Evolutionary conservation across 2,888 invertebrate genomes (phyloP).

Genomic region (Synanthedon myopaeformis): DNA sequence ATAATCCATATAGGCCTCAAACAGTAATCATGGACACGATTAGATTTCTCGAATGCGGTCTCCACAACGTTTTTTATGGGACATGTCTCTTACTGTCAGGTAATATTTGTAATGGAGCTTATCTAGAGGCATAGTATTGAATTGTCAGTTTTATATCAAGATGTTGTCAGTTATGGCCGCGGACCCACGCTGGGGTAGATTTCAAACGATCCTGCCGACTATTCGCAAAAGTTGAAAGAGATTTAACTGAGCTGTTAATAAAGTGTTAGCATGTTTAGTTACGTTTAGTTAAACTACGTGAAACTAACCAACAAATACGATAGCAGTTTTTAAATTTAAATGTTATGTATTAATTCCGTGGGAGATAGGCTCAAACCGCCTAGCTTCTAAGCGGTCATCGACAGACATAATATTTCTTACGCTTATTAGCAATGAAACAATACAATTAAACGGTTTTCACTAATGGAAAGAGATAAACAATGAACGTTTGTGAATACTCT

Average conservation of each 20-base stretch:
- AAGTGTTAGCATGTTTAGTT: background rate
- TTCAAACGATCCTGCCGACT: conserved; percentile 31
- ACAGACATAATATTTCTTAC: no score
- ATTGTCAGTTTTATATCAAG: conserved; percentile 44
- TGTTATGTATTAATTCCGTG: no score
- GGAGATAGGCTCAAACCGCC: no score
- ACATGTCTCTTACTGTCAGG: conserved; percentile 28
- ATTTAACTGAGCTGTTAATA: background rate
- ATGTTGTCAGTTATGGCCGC: conserved; percentile 28
- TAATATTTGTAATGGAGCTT: conserved; percentile 43
- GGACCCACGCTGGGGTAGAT: conserved; percentile 21
- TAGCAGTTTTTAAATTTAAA: no score
- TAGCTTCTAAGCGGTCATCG: no score
- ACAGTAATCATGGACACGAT: conserved; percentile 5
- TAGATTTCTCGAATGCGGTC: conserved; percentile 18
- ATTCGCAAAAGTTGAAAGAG: conserved; percentile 15
- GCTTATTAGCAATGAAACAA: no score
- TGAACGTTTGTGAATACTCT: no score
- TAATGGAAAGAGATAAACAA: no score
- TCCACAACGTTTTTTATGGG: conserved; percentile 37
- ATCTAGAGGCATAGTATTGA: conserved; percentile 44
- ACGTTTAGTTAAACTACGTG: no score
- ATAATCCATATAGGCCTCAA: no score
- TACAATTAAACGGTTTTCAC: no score
- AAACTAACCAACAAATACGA: no score